Conservation (phyloP, 2,888 invertebrate genomes). For the Boloria selene region DNA sequence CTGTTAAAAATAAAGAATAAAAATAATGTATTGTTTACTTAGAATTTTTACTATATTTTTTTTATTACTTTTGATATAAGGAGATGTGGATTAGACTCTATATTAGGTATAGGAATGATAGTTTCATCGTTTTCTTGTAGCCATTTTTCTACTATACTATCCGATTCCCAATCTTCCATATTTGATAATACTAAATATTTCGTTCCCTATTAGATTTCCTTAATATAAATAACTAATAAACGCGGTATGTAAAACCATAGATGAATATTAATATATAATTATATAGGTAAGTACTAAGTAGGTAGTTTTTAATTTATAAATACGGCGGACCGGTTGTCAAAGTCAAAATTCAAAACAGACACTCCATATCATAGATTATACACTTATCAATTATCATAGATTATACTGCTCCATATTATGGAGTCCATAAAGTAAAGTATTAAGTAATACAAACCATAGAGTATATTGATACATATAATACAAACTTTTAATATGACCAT, state of each 20-base stretch:
- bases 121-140: conserved; percentile 62
- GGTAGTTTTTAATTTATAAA: no score
- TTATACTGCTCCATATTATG: no score
- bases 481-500: no score
- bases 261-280: no score
- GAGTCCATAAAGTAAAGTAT: no score
- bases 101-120: conserved; percentile 63
- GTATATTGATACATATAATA: no score
- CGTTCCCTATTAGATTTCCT: conserved; percentile 3
- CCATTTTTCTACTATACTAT: conserved; percentile 55
- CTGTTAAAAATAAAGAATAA: conserved; percentile 45
- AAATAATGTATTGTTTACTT: background rate
- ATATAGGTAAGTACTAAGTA: no score
- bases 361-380: no score
- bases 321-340: conserved; percentile 17
- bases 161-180: conserved; percentile 48
- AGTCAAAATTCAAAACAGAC: background rate
- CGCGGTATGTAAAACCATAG: background rate
- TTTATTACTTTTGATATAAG: conserved; percentile 70
- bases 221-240: conserved; percentile 20
- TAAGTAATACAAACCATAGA: no score
- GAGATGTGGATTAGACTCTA: conserved; percentile 69
- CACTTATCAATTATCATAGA: no score
- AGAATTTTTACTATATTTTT: background rate
- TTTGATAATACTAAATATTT: background rate